A percentile compares a stretch with the other conserved stretches of the same genome.
These are phyloP conservation scores for Oreohelix idahoensis DNA, from an alignment of 1,140 invertebrate genomes.

Conservation along the genomic window DNA sequence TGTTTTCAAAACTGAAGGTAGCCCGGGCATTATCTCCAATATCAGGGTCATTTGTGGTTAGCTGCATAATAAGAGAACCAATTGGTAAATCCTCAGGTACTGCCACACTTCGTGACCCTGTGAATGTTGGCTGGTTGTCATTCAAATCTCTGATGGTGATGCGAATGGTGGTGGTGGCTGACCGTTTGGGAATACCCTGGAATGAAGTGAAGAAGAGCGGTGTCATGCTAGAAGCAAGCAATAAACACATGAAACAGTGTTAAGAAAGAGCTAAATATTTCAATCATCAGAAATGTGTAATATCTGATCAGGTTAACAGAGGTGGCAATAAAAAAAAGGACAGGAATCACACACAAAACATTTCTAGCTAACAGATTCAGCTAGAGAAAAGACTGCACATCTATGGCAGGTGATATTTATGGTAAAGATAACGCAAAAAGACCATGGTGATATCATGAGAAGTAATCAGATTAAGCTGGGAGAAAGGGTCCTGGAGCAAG, in stretches of 20 bases:
- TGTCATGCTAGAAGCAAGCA: background rate
- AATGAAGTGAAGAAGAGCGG: background rate
- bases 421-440: no score
- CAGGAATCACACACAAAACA: no score
- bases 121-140: constrained; percentile 95
- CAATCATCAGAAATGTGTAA: no score
- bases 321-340: no score
- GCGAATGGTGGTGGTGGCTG: constrained; percentile 87
- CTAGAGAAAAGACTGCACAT: no score
- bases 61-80: constrained; percentile 91
- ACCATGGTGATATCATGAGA: no score
- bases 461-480: no score
- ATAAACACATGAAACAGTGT: background rate
- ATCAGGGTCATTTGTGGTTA: constrained; percentile 86
- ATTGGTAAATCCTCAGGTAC: constrained; percentile 95
- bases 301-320: no score
- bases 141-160: constrained; percentile 92
- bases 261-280: no score
- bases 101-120: constrained; percentile 91
- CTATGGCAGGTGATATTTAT: no score
- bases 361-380: no score
- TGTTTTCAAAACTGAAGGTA: constrained; percentile 83
- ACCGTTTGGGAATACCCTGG: constrained; percentile 67
- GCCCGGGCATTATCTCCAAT: constrained; percentile 87
- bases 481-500: no score